These are phyloP conservation scores for Enteromius unitaeniatus DNA, from an alignment of 2,797 vertebrate species.

Conservation along the genomic window DNA sequence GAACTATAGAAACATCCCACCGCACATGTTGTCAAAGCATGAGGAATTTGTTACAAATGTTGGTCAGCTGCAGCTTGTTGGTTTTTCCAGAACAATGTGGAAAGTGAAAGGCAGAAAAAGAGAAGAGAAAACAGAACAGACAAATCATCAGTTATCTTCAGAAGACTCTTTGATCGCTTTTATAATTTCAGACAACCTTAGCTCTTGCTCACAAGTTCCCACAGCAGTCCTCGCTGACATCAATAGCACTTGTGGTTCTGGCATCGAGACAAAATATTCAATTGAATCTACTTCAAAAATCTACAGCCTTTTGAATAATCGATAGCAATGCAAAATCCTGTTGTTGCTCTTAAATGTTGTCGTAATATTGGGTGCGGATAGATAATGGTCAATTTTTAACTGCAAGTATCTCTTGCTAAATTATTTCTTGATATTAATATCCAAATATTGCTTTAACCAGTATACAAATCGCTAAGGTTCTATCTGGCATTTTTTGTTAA, in stretches of 20 bases:
- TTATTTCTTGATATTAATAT: background rate
- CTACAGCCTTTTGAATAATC: background rate
- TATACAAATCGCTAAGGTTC: too few relatives aligned
- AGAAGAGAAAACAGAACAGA: constrained; percentile 49
- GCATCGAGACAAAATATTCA: background rate
- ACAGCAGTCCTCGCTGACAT: background rate
- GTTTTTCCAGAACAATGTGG: constrained; percentile 47
- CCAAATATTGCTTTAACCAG: background rate
- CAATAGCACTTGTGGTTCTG: constrained; percentile 25
- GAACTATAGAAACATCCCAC: constrained; percentile 69
- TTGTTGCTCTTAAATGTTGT: background rate
- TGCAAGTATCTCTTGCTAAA: background rate
- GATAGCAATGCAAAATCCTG: background rate
- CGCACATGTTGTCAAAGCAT: constrained; percentile 78
- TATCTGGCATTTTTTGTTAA: too few relatives aligned
- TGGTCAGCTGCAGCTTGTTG: constrained; percentile 77
- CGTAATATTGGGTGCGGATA: background rate
- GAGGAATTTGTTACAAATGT: constrained; percentile 85
- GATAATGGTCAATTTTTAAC: too few relatives aligned
- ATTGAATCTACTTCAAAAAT: background rate
- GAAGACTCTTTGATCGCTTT: constrained; percentile 70
- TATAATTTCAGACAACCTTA: constrained; percentile 66
- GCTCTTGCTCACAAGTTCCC: constrained; percentile 1
- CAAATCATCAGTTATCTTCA: constrained; percentile 76
- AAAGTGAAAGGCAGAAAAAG: constrained; percentile 44